These are phyloP conservation scores for Pyralis farinalis DNA, from an alignment of 2,888 invertebrate genomes.

Conservation along the genomic window DNA sequence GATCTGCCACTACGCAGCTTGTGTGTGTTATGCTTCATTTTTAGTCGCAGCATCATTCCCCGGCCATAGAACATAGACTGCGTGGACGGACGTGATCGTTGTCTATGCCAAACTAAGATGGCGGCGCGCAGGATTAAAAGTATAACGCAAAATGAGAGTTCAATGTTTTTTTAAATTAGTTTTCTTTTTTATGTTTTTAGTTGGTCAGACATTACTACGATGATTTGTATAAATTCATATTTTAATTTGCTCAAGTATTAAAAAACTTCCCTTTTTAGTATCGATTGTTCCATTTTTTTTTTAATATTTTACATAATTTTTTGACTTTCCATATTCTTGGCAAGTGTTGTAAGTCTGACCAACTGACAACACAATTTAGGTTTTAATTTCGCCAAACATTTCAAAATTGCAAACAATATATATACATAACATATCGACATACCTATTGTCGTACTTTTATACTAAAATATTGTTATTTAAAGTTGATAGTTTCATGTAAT, in stretches of 20 bases:
- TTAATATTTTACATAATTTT: too few relatives aligned
- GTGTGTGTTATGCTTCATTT: constrained; percentile 58
- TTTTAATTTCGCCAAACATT: constrained; percentile 17
- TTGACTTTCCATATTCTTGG: too few relatives aligned
- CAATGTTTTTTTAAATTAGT: constrained; percentile 20
- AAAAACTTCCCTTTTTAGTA: too few relatives aligned
- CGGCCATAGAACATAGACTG: constrained; percentile 24
- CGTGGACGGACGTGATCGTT: constrained; percentile 14
- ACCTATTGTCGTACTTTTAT: too few relatives aligned
- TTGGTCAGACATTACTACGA: constrained; percentile 23
- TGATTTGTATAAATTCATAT: not conserved
- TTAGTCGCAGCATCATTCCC: constrained; percentile 36
- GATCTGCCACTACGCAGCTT: constrained; percentile 51
- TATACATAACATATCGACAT: too few relatives aligned
- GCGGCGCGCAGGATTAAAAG: constrained; percentile 31
- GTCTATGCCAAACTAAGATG: constrained; percentile 25
- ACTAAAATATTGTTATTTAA: too few relatives aligned
- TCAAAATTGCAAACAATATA: constrained; percentile 6
- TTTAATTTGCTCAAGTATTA: too few relatives aligned
- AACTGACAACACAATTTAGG: constrained; percentile 2
- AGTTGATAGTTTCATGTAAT: too few relatives aligned
- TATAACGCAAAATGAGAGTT: constrained; percentile 36
- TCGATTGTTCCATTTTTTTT: too few relatives aligned
- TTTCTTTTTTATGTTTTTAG: constrained; percentile 15
- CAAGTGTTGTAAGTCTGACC: too few relatives aligned